A percentile compares a stretch with the other conserved stretches of the same genome.
These are phyloP conservation scores for Tipula lateralis DNA, from an alignment of 2,888 invertebrate species.

Conservation along the genomic window DNA sequence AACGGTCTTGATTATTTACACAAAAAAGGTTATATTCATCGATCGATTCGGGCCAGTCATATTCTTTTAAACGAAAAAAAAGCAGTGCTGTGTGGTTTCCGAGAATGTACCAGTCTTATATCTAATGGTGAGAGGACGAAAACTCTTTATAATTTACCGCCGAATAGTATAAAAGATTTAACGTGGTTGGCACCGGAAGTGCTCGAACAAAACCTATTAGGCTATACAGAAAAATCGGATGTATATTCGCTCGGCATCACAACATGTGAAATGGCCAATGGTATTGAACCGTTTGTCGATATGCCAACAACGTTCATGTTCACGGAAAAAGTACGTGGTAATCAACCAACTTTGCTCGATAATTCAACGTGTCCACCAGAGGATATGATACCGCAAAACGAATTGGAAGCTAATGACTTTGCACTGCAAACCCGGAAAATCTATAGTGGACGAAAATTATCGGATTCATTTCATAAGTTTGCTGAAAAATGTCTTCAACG, in stretches of 20 bases:
- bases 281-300: conserved; percentile 80
- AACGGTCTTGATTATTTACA: conserved; percentile 80
- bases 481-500: conserved; percentile 66
- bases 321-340: conserved; percentile 77
- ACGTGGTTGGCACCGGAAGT: conserved; percentile 93
- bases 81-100: conserved; percentile 71
- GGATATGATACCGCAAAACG: conserved; percentile 45
- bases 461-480: conserved; percentile 72
- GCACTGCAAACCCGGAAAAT: conserved; percentile 48
- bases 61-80: conserved; percentile 67
- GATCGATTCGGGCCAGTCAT: conserved; percentile 78
- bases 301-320: conserved; percentile 85
- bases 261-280: conserved; percentile 83
- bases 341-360: conserved; percentile 70
- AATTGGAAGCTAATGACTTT: conserved; percentile 48
- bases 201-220: conserved; percentile 79
- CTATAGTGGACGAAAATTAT: conserved; percentile 60
- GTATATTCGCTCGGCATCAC: conserved; percentile 87
- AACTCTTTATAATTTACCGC: conserved; percentile 70
- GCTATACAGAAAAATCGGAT: conserved; percentile 86
- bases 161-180: conserved; percentile 56
- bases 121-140: conserved; percentile 65
- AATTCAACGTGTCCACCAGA: conserved; percentile 61
- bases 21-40: conserved; percentile 76
- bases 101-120: conserved; percentile 70